Evolutionary conservation across 53 echinoderm and acorn worm species (phyloP).

Genomic region (Apostichopus leukothele): DNA sequence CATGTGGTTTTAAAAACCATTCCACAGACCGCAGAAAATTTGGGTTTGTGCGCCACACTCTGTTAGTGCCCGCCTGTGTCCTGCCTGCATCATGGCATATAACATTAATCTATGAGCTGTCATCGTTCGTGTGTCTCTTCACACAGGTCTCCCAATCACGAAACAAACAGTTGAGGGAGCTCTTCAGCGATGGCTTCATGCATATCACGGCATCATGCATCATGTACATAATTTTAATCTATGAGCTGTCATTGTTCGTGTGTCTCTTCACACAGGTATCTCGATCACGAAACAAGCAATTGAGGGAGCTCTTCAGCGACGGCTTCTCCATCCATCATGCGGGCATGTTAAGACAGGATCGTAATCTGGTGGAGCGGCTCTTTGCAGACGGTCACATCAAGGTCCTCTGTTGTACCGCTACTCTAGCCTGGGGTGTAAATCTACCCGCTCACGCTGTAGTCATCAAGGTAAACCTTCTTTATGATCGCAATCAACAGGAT

Average conservation of each 20-base stretch:
- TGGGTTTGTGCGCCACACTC: too few relatives aligned
- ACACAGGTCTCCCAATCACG: constrained; percentile 71
- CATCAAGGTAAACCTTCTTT: constrained; percentile 68
- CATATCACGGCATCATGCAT: too few relatives aligned
- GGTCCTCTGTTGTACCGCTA: constrained; percentile 85
- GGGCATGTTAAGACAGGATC: constrained; percentile 92
- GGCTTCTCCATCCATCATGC: constrained; percentile 96
- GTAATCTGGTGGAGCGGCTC: constrained; percentile 79
- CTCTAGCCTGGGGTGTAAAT: constrained; percentile 98
- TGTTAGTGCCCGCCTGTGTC: too few relatives aligned
- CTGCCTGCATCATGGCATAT: too few relatives aligned
- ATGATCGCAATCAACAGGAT: too few relatives aligned
- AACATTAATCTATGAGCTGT: too few relatives aligned
- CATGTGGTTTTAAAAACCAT: too few relatives aligned
- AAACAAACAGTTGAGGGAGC: constrained; percentile 84
- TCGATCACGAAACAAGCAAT: constrained; percentile 84
- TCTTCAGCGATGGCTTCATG: constrained; percentile 80
- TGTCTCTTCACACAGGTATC: constrained; percentile 48
- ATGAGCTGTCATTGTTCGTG: too few relatives aligned
- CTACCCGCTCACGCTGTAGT: constrained; percentile 95
- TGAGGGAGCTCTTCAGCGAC: constrained; percentile 82
- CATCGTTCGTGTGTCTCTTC: too few relatives aligned
- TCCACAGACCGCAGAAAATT: too few relatives aligned
- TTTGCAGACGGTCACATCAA: constrained; percentile 87
- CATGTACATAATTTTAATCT: too few relatives aligned